These are phyloP conservation scores for Gallinago solitaria DNA, from an alignment of 2,797 vertebrate genomes.

Conservation along the genomic window DNA sequence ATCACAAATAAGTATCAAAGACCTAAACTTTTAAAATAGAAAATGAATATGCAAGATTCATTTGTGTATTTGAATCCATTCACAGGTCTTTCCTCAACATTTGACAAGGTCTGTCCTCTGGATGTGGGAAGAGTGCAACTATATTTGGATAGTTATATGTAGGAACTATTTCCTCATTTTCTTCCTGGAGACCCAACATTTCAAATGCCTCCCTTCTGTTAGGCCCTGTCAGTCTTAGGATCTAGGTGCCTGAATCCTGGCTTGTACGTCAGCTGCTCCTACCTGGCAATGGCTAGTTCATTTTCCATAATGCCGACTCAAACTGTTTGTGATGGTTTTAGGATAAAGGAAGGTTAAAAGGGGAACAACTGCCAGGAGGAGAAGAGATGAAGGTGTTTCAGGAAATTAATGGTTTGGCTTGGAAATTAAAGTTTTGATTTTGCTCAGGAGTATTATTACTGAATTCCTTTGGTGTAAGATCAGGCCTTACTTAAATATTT, in stretches of 20 bases:
- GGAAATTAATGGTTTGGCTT: conserved; percentile 23
- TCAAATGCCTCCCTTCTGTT: neutral
- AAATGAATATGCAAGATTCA: neutral
- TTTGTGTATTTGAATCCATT: neutral
- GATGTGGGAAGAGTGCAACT: neutral
- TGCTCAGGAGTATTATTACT: conserved; percentile 30
- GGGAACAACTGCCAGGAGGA: neutral
- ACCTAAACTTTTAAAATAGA: neutral
- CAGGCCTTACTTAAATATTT: conserved; percentile 6
- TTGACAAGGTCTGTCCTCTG: neutral
- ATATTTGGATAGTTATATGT: neutral
- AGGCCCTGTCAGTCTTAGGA: neutral
- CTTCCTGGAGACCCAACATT: neutral
- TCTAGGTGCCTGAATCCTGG: neutral
- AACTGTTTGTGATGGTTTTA: neutral
- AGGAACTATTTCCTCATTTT: neutral
- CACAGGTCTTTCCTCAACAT: neutral
- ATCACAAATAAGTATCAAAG: neutral
- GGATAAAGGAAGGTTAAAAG: conserved; percentile 7
- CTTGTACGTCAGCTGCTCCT: neutral
- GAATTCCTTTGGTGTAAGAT: conserved; percentile 28
- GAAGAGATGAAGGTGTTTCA: conserved; percentile 13
- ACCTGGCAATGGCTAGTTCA: neutral
- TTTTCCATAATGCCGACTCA: neutral
- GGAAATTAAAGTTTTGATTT: conserved; percentile 38